Evolutionary conservation across 2,113 vertebrate genomes (phyloP).

Genomic region (Clinocottus analis): DNA sequence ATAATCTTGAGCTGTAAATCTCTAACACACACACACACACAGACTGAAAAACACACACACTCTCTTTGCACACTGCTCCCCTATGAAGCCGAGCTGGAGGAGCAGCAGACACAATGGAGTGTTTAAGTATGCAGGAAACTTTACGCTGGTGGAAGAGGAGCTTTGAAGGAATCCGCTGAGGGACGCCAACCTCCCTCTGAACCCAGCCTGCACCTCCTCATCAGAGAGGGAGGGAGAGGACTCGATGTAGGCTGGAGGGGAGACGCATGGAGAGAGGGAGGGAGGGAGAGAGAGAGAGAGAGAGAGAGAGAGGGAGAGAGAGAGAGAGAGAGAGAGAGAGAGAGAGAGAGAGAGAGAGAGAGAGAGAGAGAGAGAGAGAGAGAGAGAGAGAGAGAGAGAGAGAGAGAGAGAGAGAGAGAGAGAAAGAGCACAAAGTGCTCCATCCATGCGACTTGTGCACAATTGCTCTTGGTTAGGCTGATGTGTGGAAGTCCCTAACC

Average conservation of each 20-base stretch:
- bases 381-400: too few relatives aligned
- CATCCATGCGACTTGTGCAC: constrained; percentile 36
- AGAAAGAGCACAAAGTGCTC: too few relatives aligned
- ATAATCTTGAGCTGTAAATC: constrained; percentile 35
- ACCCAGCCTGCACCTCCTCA: constrained; percentile 77
- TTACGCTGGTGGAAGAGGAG: constrained; percentile 75
- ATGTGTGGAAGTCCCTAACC: constrained; percentile 64
- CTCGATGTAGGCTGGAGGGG: too few relatives aligned
- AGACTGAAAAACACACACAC: constrained; percentile 37
- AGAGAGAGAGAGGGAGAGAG: constrained; percentile 18
- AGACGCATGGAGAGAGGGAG: too few relatives aligned
- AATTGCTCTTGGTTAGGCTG: constrained; percentile 48
- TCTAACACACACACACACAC: constrained; percentile 18
- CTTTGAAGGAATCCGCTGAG: constrained; percentile 82
- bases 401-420: too few relatives aligned
- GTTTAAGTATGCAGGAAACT: constrained; percentile 81
- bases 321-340: constrained; percentile 11
- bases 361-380: too few relatives aligned
- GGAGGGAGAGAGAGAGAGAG: constrained; percentile 28
- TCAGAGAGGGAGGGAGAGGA: constrained; percentile 62
- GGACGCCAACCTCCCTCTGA: constrained; percentile 81
- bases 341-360: too few relatives aligned
- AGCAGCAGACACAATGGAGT: constrained; percentile 74
- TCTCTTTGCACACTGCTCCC: constrained; percentile 17
- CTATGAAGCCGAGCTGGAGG: constrained; percentile 52